Base-by-base conservation (phyloP, 2,797 vertebrate genomes). In the Falco concolor region DNA sequence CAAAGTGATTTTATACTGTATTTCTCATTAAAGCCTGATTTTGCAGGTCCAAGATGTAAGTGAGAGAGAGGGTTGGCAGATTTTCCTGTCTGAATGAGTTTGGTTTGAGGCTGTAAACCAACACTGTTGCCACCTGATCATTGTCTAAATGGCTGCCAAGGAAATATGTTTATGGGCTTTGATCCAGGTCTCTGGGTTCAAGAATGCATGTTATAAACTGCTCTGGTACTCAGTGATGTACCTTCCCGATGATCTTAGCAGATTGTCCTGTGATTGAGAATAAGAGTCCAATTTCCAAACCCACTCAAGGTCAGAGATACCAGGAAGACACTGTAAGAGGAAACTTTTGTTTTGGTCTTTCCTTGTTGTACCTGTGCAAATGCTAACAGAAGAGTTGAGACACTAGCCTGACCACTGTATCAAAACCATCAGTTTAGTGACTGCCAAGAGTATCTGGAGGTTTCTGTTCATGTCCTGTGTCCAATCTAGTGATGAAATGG, bases 81-180 rank as follows among this genome's bases (percentile, higher is more conserved):
- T 34, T 84, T 63, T 84, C 4, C 57, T 44, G 3, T 5, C 20
- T 56, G 56, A 8, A 2, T 8, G 53, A 49, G 30, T 47, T 56
- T 57, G 53, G 40, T 24, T 47, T 34, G 30, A 1, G n/a, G 47
- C 38, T 57, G 56, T 52, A 28, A 18, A 3, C 17, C 27, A 19
- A 3, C 0, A 0, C 20, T 50, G 7, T 15, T 59, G 44, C 32
- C 20, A 36, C 14, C n/a, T 44, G 64, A 3, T 14, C 32, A 12
- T 18, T 52, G 34, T 42, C 19, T 87, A 22, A 40, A 2, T 13
- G 30, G 17, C 56, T 45, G 30, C 36, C 9, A 4, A 25, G 36
- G 75, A 54, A 36, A 45, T 63, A 24, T 2, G 6, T 23, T 9
- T 15, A 32, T 65, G 56, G 64, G 38, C 20, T 72, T 57, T 5